These are phyloP conservation scores for Melanostoma scalare DNA, from an alignment of 2,888 invertebrate species.

Conservation along the genomic window DNA sequence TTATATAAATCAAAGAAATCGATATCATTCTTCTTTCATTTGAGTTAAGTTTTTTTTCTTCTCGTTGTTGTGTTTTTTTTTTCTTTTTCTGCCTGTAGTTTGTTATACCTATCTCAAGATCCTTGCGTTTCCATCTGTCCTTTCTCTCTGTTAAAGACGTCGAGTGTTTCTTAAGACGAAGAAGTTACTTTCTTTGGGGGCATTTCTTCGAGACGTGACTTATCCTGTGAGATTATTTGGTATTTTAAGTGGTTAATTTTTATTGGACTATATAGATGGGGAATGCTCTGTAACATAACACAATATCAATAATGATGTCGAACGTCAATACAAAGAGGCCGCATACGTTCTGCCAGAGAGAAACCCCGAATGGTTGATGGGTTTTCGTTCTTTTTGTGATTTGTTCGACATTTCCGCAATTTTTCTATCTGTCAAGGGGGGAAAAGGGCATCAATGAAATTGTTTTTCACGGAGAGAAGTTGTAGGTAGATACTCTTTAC, in stretches of 20 bases:
- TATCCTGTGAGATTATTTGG: slow-evolving; percentile 52
- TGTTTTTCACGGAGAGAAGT: too few species aligned
- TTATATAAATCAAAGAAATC: slow-evolving; percentile 65
- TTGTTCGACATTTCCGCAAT: too few species aligned
- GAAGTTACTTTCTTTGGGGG: slow-evolving; percentile 11
- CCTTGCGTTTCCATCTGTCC: neutral
- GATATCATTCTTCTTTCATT: slow-evolving; percentile 59
- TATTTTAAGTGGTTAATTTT: slow-evolving; percentile 67
- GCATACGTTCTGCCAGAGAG: neutral
- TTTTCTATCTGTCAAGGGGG: too few species aligned
- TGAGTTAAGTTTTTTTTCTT: slow-evolving; percentile 17
- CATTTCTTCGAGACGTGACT: slow-evolving; percentile 39
- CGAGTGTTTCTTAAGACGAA: slow-evolving; percentile 11
- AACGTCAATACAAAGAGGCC: neutral
- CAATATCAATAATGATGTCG: slow-evolving; percentile 44
- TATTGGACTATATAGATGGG: slow-evolving; percentile 46
- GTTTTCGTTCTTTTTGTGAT: too few species aligned
- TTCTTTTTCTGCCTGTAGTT: neutral
- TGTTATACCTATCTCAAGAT: slow-evolving; percentile 17
- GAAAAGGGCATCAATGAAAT: too few species aligned
- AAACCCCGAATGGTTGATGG: too few species aligned
- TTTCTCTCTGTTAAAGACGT: neutral
- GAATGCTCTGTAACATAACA: slow-evolving; percentile 44
- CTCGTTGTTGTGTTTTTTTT: slow-evolving; percentile 12
- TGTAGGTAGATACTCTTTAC: too few species aligned